Conservation (phyloP, 1,140 invertebrate genomes). For the Nasonia vitripennis region DNA sequence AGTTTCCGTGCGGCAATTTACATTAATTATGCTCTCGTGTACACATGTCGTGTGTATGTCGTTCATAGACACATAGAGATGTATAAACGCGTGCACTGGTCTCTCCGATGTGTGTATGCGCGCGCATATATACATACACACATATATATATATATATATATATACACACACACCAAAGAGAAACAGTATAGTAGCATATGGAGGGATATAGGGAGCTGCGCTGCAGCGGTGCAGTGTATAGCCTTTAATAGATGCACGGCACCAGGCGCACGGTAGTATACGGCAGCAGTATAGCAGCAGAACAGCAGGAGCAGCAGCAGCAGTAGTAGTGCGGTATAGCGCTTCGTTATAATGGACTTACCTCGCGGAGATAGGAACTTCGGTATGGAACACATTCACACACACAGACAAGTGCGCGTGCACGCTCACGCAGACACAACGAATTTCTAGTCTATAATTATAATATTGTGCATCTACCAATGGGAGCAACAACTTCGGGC, state of each 20-base stretch:
- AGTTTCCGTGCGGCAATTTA: background rate
- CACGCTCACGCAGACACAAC: background rate
- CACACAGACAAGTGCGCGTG: background rate
- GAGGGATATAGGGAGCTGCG: background rate
- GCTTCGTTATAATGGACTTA: conserved; percentile 34
- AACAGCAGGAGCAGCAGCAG: background rate
- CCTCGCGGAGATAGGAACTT: conserved; percentile 1
- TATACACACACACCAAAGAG: background rate
- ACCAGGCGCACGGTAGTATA: background rate
- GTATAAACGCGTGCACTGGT: background rate
- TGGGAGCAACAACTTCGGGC: conserved; percentile 71
- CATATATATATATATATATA: background rate
- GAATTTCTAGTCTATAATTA: conserved; percentile 38
- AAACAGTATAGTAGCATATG: background rate
- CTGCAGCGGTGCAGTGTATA: no score
- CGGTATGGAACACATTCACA: background rate
- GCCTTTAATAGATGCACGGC: background rate
- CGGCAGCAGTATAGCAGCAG: background rate
- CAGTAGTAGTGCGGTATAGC: background rate
- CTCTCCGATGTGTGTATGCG: no score
- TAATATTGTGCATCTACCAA: conserved; percentile 66
- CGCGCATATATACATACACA: no score
- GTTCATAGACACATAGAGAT: background rate
- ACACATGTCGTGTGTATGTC: background rate
- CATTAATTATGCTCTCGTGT: conserved; percentile 1